Base-by-base conservation (phyloP, 1,140 invertebrate genomes). In the Papilio glaucus region DNA sequence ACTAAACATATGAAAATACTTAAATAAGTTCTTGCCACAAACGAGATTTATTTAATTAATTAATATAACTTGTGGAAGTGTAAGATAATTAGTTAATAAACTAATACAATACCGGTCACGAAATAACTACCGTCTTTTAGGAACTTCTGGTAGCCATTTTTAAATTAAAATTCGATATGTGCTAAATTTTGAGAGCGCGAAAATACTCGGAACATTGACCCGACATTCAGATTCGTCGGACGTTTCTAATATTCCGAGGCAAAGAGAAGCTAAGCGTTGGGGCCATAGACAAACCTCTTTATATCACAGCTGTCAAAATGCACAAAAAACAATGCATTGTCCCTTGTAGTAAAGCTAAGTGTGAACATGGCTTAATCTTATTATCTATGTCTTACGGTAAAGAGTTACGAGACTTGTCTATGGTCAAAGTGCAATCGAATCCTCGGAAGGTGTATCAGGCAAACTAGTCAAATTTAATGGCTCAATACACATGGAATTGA, bases 251-350 rank as follows among this genome's bases (percentile, higher is more conserved):
- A 18, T 45, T 45, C 63, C 39, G 39, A 67, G 63, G 39, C 63
- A 65, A 65, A 65, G 37, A 65, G 62, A 39, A 65, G 62, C 68
- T 65, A 73, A 77, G 70, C 73, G 71, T 73, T 72, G 74, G 63
- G 42, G 74, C 87, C 87, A 92, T 90, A 92, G 88, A 90, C 88
- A 88, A 92, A 83, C 77, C 88, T 89, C 88, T 90, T 84, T 89
- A 92, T 92, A 92, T 92, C 90, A 92, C 90, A 92, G 90, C 82
- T 92, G 85, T 85, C 78, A 78, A 92, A 92, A 92, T 92, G 87
- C 90, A 90, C 77, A 81, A 76, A 79, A 72, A 75, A 63, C 79
- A 82, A 76, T 82, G 81, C 84, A 86, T 86, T 83, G 76, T 86
- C 78, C 80, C 72, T 85, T 82, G 81, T 82, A 81, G 80, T 88